Evolutionary conservation across 2,113 vertebrate genomes (phyloP).

Genomic region (Cebus imitator): DNA sequence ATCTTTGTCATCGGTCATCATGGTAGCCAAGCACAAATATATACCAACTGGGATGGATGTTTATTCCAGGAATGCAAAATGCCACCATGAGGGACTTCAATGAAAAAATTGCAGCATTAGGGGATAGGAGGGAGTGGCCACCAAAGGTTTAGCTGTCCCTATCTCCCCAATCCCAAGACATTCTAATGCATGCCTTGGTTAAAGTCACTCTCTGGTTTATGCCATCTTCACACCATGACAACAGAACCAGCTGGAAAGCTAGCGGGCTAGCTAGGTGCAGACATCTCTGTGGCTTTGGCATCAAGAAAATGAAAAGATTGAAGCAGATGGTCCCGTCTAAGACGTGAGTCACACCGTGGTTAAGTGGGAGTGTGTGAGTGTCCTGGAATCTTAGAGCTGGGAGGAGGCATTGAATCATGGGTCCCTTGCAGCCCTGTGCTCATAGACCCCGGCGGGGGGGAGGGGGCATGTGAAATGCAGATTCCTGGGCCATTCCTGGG

Average conservation of each 20-base stretch:
- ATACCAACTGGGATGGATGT: background rate
- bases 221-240: background rate
- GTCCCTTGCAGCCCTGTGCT: too few species aligned
- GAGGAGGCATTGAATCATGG: background rate
- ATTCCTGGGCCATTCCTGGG: background rate
- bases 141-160: background rate
- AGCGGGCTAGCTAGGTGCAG: too few species aligned
- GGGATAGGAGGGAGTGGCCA: too few species aligned
- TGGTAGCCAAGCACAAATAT: background rate
- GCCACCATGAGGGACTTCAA: background rate
- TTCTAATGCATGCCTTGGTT: background rate
- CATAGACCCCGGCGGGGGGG: background rate
- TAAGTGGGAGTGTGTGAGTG: rapidly evolving
- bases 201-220: background rate
- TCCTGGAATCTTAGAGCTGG: background rate
- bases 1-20: background rate
- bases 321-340: background rate
- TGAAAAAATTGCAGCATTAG: background rate
- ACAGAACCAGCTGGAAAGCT: background rate
- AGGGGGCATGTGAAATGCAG: background rate
- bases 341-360: background rate
- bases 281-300: background rate
- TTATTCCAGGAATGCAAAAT: background rate
- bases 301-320: background rate
- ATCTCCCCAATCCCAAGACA: background rate